phyloP scores from a whole-genome alignment of 2,113 vertebrate genomes.

The Odocoileus virginianus region DNA sequence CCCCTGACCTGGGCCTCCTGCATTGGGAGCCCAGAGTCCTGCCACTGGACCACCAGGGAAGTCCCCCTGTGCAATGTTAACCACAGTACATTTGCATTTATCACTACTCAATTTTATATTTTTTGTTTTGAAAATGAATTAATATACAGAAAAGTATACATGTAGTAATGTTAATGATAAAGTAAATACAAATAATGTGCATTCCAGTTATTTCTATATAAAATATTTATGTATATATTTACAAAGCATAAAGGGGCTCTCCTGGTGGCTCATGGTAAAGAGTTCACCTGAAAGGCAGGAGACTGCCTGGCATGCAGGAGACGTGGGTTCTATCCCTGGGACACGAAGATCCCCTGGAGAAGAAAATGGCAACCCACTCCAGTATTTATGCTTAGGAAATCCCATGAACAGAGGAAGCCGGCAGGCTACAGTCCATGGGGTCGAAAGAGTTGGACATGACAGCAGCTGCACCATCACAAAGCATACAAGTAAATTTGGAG shows the following conservation, averaged over 20 bases:
- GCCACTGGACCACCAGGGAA: neutral
- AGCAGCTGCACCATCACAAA: neutral
- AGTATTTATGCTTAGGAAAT: neutral
- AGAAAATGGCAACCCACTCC: neutral
- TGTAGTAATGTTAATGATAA: neutral
- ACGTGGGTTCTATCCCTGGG: neutral
- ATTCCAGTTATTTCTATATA: neutral
- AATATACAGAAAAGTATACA: neutral
- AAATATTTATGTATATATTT: neutral
- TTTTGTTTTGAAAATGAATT: conserved; percentile 20
- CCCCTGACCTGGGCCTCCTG: neutral
- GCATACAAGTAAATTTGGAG: neutral
- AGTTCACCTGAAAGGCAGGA: neutral
- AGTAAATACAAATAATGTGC: neutral
- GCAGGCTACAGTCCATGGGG: neutral
- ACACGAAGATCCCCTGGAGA: neutral
- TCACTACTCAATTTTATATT: neutral
- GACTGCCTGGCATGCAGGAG: neutral
- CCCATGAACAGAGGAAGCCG: neutral
- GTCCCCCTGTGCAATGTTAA: neutral
- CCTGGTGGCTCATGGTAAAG: neutral
- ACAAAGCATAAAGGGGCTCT: neutral
- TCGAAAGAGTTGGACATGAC: neutral
- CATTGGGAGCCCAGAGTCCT: neutral
- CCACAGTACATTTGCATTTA: neutral